Base-by-base conservation (phyloP, 2,888 invertebrate genomes). In the Phalangium opilio region DNA sequence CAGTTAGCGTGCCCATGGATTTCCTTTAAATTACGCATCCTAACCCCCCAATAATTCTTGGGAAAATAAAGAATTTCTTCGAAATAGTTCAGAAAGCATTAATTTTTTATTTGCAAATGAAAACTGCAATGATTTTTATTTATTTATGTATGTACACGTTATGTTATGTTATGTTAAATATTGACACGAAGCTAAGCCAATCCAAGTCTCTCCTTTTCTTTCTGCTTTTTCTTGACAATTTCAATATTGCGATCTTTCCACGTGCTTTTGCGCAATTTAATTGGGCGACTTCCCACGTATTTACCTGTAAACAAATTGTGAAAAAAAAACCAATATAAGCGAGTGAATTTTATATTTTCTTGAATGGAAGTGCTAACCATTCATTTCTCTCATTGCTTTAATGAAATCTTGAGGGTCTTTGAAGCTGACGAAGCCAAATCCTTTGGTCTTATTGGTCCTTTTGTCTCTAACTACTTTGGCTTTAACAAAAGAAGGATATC, bases 321-420 rank as follows among this genome's bases (percentile, higher is more conserved):
- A 44, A 45, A 47, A 35, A n/a, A 19, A 12, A 42, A 36, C 27
- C 27, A 27, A 27, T 7, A 27, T 7, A 27, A 8, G 27, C 8
- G 5, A 27, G 8, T 27, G 8, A 7, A 27, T 27, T 27, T 8
- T 32, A 42, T 46, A 12, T 46, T 46, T 32, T 33, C 15, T 18
- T 40, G 46, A 27, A 3, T n/a, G 35, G 1, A 34, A 34, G 12
- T 3, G 66, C 74, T 76, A 64, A 87, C 90, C 98, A 67, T 99
- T 96, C 87, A 98, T 91, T 73, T 99, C 98, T 63, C 95, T 86
- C 84, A 96, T 96, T 8, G 98, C 98, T 60, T 84, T 81, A 45
- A 91, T 91, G 63, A 96, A 98, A 67, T 98, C 98, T 32, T 84
- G 82, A 0, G 95, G 93, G 67, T 96, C 93, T 61, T 86, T 89